Evolutionary conservation across 2,888 invertebrate genomes (phyloP), one percentile per base, ranked within the genome.

Genomic region (Copidosoma aretas): DNA sequence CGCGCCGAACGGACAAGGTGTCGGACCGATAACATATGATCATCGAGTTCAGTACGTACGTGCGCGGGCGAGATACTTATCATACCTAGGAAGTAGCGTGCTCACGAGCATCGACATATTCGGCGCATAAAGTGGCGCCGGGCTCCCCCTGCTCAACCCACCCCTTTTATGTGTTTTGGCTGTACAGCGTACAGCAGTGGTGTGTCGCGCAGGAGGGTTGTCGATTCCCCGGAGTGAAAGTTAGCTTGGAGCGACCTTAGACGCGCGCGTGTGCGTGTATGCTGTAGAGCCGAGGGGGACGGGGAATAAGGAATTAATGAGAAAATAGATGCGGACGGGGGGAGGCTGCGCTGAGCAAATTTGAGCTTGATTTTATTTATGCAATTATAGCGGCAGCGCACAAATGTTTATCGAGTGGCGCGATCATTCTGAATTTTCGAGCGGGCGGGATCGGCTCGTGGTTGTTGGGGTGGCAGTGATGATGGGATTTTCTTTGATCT

Each of bases 281-380:
- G n/a, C 21, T 25, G 51, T 46, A 46, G n/a, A n/a, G n/a, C n/a
- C 17, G 17, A 15, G 43, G 60, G 60, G 52, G 64, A 53, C 60
- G 54, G 22, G 58, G 70, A 67, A 73, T 72, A 73, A 71, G 66
- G 66, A 60, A 68, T 68, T 71, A 71, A 71, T 66, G 71, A 71
- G 71, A 66, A 71, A 71, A 71, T 66, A 60, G 66, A 59, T 60
- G 39, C 15, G 58, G 32, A 22, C 54, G 64, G 17, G 19, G 19
- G 62, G 24, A 19, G n/a, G 41, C n/a, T n/a, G 32, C 58, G 39
- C 25, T 15, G 64, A 60, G 54, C 57, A 63, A 70, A 70, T 67
- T 66, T 67, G 49, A 64, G 63, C 43, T 64, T 64, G 53, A 64
- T 70, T 67, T 66, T 67, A 64, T 67, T 64, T 67, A 60, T 67